A percentile compares a stretch with the other conserved stretches of the same genome.
phyloP scores from a whole-genome alignment of 2,113 vertebrate species.

The Chiloscyllium plagiosum region DNA sequence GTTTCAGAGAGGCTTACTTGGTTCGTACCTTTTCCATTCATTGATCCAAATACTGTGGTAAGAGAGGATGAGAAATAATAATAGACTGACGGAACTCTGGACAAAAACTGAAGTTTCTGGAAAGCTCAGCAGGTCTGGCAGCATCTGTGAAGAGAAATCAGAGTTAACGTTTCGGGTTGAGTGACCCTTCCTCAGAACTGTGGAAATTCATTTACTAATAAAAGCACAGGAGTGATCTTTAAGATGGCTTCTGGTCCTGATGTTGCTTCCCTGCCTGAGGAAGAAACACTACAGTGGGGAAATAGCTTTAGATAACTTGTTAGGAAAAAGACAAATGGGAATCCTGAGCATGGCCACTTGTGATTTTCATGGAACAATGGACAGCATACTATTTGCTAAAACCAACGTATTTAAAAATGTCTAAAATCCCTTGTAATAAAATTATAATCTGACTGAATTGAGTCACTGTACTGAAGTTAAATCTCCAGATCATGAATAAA shows the following conservation, averaged over 20 bases:
- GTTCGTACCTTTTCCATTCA: neutral
- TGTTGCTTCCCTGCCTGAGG: neutral
- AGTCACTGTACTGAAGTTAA: neutral
- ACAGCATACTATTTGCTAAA: neutral
- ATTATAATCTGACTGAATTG: neutral
- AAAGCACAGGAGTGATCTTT: neutral
- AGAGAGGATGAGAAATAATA: neutral
- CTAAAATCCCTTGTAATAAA: neutral
- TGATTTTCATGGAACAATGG: neutral
- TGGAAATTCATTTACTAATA: neutral
- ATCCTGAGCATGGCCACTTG: neutral
- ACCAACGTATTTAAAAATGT: neutral
- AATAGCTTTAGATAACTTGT: neutral
- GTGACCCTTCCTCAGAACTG: too few relatives aligned
- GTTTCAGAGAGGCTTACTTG: neutral
- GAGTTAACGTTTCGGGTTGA: too few relatives aligned
- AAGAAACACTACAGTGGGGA: neutral
- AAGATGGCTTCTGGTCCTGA: neutral
- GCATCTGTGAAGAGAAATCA: too few relatives aligned
- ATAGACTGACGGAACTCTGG: neutral
- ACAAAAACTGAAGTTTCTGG: too few relatives aligned
- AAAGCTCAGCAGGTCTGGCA: too few relatives aligned
- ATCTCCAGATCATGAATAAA: neutral
- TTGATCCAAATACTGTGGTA: neutral
- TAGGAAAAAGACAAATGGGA: neutral